phyloP scores from a whole-genome alignment of 1,140 invertebrate genomes.

The Drosophila lowei region DNA sequence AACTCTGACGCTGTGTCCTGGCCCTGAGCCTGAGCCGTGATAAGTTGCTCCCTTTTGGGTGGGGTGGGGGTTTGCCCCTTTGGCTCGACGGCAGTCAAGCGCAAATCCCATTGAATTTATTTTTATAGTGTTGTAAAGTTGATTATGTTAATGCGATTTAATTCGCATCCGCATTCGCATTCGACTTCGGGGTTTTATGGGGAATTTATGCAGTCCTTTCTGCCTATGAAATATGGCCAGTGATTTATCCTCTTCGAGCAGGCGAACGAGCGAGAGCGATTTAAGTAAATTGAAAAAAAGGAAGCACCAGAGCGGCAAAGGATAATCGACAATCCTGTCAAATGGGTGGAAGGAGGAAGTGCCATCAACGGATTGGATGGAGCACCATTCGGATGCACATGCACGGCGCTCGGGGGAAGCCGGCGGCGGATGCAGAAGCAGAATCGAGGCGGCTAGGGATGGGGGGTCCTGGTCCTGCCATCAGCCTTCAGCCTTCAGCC shows the following conservation, averaged over 20 bases:
- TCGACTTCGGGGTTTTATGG: slow-evolving; percentile 63
- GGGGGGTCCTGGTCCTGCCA: neutral
- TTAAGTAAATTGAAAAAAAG: slow-evolving; percentile 67
- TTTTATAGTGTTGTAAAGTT: slow-evolving; percentile 65
- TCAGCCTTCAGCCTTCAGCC: slow-evolving; percentile 29
- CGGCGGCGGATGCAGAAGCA: neutral
- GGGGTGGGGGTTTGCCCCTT: too few species aligned
- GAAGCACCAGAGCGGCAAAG: neutral
- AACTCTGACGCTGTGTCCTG: neutral
- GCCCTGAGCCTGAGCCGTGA: slow-evolving; percentile 12
- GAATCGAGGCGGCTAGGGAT: too few species aligned
- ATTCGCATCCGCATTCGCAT: slow-evolving; percentile 65
- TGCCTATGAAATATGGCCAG: slow-evolving; percentile 57
- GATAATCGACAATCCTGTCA: slow-evolving; percentile 39
- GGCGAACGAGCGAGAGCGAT: slow-evolving; percentile 28
- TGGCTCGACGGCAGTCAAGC: slow-evolving; percentile 33
- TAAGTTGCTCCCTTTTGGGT: slow-evolving; percentile 28
- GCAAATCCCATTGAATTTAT: slow-evolving; percentile 70
- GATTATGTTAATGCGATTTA: slow-evolving; percentile 70
- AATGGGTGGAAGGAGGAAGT: slow-evolving; percentile 32
- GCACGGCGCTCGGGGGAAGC: slow-evolving; percentile 18
- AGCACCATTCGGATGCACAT: slow-evolving; percentile 51
- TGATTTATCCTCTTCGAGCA: slow-evolving; percentile 51
- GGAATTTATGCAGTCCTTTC: slow-evolving; percentile 60
- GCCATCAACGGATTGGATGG: slow-evolving; percentile 57